Percentiles rank a stretch among this genome's conserved stretches.
Conservation (phyloP, 1,140 invertebrate genomes). For the Maconellicoccus hirsutus region DNA sequence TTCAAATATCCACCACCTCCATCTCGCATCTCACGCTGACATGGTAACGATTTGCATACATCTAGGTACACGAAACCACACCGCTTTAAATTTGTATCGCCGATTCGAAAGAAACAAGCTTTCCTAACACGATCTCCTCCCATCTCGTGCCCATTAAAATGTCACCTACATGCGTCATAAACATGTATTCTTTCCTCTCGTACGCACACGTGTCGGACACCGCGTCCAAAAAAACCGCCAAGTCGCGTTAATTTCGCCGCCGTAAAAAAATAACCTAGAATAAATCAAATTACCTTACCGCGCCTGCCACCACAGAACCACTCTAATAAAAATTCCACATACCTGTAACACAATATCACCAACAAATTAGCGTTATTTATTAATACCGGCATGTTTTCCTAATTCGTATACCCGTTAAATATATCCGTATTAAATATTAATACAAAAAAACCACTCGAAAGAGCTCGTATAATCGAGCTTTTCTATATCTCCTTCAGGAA, state of each 20-base stretch:
- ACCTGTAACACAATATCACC: conserved; percentile 8
- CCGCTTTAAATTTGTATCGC: too few relatives aligned
- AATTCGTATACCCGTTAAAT: not conserved
- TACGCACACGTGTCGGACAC: not conserved
- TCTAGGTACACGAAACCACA: too few relatives aligned
- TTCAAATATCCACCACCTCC: too few relatives aligned
- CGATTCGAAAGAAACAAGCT: too few relatives aligned
- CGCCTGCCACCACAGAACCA: not conserved
- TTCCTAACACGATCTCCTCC: too few relatives aligned
- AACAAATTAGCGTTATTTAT: not conserved
- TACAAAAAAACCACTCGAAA: not conserved
- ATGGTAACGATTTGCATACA: too few relatives aligned
- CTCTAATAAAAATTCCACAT: not conserved
- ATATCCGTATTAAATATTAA: not conserved
- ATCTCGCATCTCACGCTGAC: too few relatives aligned
- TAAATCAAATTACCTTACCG: not conserved
- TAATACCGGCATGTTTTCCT: conserved; percentile 8
- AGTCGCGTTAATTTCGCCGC: not conserved
- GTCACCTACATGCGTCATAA: too few relatives aligned
- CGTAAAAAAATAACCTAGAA: not conserved
- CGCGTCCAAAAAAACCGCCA: not conserved
- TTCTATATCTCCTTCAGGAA: not conserved
- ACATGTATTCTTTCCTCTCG: too few relatives aligned
- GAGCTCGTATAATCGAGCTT: not conserved
- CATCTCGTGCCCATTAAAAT: too few relatives aligned